These are phyloP conservation scores for Mareca strepera DNA, from an alignment of 2,797 vertebrate genomes.

Conservation along the genomic window DNA sequence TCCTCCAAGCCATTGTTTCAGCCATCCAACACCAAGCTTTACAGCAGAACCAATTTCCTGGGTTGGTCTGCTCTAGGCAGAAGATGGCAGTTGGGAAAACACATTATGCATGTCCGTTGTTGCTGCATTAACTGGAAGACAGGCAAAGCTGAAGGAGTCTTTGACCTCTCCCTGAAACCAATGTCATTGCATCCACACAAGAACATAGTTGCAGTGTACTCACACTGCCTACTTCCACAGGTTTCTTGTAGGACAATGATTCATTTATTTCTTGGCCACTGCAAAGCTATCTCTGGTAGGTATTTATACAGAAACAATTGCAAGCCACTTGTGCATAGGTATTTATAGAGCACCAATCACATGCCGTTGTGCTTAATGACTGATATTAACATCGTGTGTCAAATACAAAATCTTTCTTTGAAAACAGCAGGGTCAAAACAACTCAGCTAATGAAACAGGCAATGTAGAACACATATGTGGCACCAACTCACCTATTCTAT, in stretches of 20 bases:
- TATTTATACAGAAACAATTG: constrained; percentile 2
- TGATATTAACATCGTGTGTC: constrained; percentile 33
- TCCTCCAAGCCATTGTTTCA: neutral
- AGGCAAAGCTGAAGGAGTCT: neutral
- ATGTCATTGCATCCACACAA: neutral
- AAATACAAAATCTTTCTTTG: constrained; percentile 37
- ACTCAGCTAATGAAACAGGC: neutral
- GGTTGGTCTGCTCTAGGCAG: neutral
- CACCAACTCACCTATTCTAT: neutral
- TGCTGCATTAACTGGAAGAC: neutral
- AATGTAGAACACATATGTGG: neutral
- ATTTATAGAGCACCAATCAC: constrained; percentile 28
- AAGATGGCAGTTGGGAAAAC: neutral
- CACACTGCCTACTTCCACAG: neutral
- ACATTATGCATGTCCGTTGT: neutral
- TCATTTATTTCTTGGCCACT: neutral
- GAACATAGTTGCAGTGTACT: neutral
- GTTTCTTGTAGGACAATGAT: neutral
- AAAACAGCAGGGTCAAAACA: constrained; percentile 25
- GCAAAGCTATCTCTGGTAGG: neutral
- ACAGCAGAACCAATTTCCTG: neutral
- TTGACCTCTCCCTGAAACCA: neutral
- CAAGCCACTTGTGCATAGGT: neutral
- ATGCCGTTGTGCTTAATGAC: constrained; percentile 9
- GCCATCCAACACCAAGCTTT: neutral